Evolutionary conservation across 2,113 vertebrate genomes (phyloP), one percentile per base, ranked within the genome.

Genomic region (Chaenocephalus aceratus): DNA sequence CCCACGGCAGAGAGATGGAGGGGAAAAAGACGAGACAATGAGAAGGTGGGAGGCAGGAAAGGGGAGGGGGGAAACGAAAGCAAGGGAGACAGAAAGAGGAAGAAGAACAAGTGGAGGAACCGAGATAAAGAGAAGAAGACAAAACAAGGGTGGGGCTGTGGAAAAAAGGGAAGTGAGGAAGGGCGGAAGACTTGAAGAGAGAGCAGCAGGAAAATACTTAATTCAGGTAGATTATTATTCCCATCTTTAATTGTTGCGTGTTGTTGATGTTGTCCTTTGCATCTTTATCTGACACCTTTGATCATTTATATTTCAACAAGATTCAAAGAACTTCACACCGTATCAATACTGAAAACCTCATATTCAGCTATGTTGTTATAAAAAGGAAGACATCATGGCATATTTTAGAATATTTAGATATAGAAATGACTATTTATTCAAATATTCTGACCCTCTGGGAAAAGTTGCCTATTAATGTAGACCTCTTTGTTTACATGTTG

Each of bases 121-220:
- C 10, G 72, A 76, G 54, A 79, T 41, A 85, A 62, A 75, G n/a
- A 67, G 54, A 45, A 69, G 15, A 30, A 6, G 30, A 81, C 10
- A 84, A 85, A 87, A 87, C 64, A 86, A 78, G 83, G 83, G 79
- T 36, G 69, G 16, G 18, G 46, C 58, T 56, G 21, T 74, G n/a
- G 48, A 61, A 66, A 30, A 79, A 76, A 75, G 49, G 64, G 72
- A 85, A 85, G 79, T 81, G 14, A 54, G 23, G 70, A 75, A 13
- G n/a, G 30, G 30, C 61, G 69, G 46, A 8, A 1, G 3, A 9
- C 13, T 36, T 36, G 18, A 68, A n/a, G 11, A 61, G 36, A 45
- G 10, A 41, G 36, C 57, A 45, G 16, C 48, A 48, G 21, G 4
- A 52, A 46, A 34, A 53, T 16, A 51, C 26, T 34, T 59, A n/a